Percentiles rank a stretch among this genome's conserved stretches.
Evolutionary conservation across 2,888 invertebrate species (phyloP).

Genomic region (Caenorhabditis doughertyi): DNA sequence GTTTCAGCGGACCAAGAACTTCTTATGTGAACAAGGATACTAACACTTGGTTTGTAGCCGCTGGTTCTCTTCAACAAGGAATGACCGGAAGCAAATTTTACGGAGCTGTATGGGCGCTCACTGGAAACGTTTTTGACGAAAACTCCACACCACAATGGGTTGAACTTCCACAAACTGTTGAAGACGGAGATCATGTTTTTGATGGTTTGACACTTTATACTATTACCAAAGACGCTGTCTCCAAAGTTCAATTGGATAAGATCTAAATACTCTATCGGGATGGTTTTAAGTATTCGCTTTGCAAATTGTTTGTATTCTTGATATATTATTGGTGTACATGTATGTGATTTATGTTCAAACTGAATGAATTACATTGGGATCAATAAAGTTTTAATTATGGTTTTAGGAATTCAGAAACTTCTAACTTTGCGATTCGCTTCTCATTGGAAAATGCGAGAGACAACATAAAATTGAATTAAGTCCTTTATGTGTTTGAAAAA

Average conservation of each 20-base stretch:
- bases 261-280: constrained; percentile 13
- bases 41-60: constrained; percentile 48
- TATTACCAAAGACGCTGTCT: constrained; percentile 40
- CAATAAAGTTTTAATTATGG: background rate
- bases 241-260: constrained; percentile 18
- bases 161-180: constrained; percentile 40
- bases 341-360: background rate
- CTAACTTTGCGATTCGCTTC: no score
- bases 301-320: no score
- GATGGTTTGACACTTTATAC: constrained; percentile 47
- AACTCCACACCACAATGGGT: constrained; percentile 24
- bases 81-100: constrained; percentile 64
- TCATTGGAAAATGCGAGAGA: no score
- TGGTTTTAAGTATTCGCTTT: no score
- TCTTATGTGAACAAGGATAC: constrained; percentile 40
- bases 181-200: constrained; percentile 35
- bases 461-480: no score
- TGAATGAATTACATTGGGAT: background rate
- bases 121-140: constrained; percentile 41
- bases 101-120: constrained; percentile 65
- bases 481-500: no score
- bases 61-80: constrained; percentile 46
- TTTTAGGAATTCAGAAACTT: no score
- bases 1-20: constrained; percentile 64
- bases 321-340: no score